phyloP scores from a whole-genome alignment of 2,797 vertebrate genomes.

The Ceryle rudis region DNA sequence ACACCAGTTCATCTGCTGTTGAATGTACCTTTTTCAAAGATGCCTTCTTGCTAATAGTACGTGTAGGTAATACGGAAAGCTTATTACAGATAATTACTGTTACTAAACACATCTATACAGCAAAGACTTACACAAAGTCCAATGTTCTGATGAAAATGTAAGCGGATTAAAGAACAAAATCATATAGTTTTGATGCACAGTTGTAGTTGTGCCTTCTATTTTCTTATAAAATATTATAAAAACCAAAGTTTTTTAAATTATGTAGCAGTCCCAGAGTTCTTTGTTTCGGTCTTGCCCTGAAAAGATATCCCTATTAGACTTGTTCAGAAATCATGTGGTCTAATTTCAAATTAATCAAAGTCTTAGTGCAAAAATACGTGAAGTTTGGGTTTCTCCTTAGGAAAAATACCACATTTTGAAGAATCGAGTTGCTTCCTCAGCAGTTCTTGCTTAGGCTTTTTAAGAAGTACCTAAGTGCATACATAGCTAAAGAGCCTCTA shows the following conservation, averaged over 20 bases:
- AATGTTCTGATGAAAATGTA: neutral
- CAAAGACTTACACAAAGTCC: neutral
- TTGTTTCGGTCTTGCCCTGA: neutral
- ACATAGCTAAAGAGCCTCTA: neutral
- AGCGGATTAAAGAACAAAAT: constrained; percentile 25
- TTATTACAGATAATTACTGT: constrained; percentile 13
- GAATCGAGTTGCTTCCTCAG: neutral
- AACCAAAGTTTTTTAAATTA: constrained; percentile 54
- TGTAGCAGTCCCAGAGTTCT: neutral
- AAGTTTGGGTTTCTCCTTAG: constrained; percentile 21
- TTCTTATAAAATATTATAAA: constrained; percentile 24
- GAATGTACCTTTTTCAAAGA: constrained; percentile 38
- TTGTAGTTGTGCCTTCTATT: constrained; percentile 16
- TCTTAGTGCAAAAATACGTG: neutral
- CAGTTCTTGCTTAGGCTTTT: constrained; percentile 28
- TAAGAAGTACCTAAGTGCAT: neutral
- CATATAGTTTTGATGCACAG: neutral
- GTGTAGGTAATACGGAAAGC: neutral
- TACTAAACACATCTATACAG: neutral
- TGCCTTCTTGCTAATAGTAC: neutral
- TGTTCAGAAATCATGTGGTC: neutral
- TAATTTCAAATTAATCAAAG: constrained; percentile 13
- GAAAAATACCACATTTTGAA: neutral
- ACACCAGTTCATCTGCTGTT: neutral
- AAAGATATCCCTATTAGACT: neutral